Evolutionary conservation across 2,888 invertebrate genomes (phyloP).

Genomic region (Tortrix viridana): DNA sequence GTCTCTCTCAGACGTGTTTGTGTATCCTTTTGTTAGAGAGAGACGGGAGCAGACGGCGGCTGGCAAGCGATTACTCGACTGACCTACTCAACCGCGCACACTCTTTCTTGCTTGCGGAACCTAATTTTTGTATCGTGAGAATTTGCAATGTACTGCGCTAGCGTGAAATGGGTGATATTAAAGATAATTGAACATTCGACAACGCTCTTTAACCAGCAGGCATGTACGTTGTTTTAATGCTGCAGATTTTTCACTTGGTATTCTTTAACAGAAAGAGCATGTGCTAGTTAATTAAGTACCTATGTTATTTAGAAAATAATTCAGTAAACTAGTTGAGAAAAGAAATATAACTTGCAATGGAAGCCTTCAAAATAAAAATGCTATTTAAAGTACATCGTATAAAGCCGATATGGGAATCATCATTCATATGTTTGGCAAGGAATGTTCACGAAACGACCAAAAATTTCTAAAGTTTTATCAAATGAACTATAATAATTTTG

Average conservation of each 20-base stretch:
- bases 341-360: no score
- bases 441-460: no score
- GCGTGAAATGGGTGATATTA: conserved; percentile 71
- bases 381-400: no score
- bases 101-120: conserved; percentile 85
- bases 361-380: no score
- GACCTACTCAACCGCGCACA: conserved; percentile 82
- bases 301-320: neutral
- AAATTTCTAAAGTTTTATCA: neutral
- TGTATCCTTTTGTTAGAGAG: conserved; percentile 45
- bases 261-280: neutral
- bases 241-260: conserved; percentile 10
- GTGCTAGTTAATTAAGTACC: no score
- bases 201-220: conserved; percentile 35
- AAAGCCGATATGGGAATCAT: no score
- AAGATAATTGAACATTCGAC: conserved; percentile 52
- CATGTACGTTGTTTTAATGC: conserved; percentile 21
- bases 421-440: no score
- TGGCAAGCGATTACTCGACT: conserved; percentile 81
- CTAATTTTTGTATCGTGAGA: conserved; percentile 81
- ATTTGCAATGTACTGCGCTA: conserved; percentile 70
- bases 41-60: conserved; percentile 65
- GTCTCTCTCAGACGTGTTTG: conserved; percentile 49
- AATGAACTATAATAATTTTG: neutral
- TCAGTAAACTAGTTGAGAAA: neutral